Evolutionary conservation across 2,797 vertebrate genomes (phyloP).

Genomic region (Lindbergichthys nudifrons): DNA sequence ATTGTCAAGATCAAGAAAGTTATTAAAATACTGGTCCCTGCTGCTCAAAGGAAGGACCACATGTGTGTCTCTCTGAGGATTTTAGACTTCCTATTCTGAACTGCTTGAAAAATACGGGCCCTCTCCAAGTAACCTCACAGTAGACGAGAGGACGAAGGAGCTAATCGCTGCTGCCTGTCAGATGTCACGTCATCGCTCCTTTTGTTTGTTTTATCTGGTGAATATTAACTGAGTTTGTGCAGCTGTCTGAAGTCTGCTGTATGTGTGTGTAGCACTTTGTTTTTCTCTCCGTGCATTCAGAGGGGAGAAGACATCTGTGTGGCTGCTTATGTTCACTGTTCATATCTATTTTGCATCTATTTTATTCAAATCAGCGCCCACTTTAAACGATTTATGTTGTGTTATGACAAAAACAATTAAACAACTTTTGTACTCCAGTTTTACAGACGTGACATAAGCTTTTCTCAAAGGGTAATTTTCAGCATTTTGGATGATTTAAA

Average conservation of each 20-base stretch:
- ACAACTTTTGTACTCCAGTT: neutral
- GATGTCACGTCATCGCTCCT: conserved; percentile 11
- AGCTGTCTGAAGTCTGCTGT: conserved; percentile 26
- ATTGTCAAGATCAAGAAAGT: neutral
- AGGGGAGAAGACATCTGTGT: neutral
- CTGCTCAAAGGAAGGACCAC: neutral
- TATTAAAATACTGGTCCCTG: neutral
- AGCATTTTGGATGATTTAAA: neutral
- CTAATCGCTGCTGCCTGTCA: conserved; percentile 42
- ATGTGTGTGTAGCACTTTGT: conserved; percentile 23
- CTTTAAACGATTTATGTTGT: neutral
- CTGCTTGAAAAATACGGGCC: conserved; percentile 35
- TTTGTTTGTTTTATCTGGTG: conserved; percentile 10
- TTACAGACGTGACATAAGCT: neutral
- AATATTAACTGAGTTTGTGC: conserved; percentile 18
- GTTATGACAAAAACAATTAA: neutral
- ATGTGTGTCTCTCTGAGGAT: neutral
- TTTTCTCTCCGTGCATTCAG: conserved; percentile 14
- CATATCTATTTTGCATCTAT: neutral
- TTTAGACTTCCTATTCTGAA: conserved; percentile 24
- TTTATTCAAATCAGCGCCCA: neutral
- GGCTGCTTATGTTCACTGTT: neutral
- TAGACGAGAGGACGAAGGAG: conserved; percentile 20
- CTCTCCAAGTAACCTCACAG: neutral
- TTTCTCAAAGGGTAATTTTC: neutral